Evolutionary conservation across 2,888 invertebrate genomes (phyloP), one percentile per base, ranked within the genome.

Genomic region (Lagria hirta): DNA sequence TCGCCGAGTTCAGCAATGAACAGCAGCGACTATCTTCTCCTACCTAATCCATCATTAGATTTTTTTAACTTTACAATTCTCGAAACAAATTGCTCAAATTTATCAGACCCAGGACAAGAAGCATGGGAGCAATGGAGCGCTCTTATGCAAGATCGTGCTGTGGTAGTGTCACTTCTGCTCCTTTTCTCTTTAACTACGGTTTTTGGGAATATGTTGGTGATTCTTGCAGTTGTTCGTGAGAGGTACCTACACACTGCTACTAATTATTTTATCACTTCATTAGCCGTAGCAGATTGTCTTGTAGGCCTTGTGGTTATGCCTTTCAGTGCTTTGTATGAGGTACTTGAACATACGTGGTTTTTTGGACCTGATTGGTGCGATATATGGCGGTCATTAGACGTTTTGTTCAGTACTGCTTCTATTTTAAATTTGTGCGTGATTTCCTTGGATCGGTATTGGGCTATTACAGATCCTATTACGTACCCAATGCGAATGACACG

Each of bases 251-350:
- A 97, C 68, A 96, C 96, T 5, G 93, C 97, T 4, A 98, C 98
- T 4, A 97, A 97, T 72, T 98, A 96, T 68, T 93, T 98, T 70
- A 93, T 98, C 49, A 95, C 96, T 5, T 97, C 97, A 7, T 73
- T 98, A 49, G 98, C 98, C 1, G 90, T 95, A 13, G 97, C 98
- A 1, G 98, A 98, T 69, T 92, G 96, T 59, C 76, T 98, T 26
- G 96, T 98, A 3, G 98, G 98, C 0, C 75, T 95, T 30, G 90
- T 97, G 2, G 98, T 99, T 32, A 98, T 98, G 98, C 98, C 98
- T 0, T 94, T 98, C 71, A 90, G 91, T 49, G 92, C 92, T 0
- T 77, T 92, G 7, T 91, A 92, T 67, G 93, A 94, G 72, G 87
- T 91, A 7, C 74, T 91, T 15, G 88, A 88, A 61, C 88, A 90